Conservation (phyloP, 2,113 vertebrate genomes). For the Carassius auratus region DNA sequence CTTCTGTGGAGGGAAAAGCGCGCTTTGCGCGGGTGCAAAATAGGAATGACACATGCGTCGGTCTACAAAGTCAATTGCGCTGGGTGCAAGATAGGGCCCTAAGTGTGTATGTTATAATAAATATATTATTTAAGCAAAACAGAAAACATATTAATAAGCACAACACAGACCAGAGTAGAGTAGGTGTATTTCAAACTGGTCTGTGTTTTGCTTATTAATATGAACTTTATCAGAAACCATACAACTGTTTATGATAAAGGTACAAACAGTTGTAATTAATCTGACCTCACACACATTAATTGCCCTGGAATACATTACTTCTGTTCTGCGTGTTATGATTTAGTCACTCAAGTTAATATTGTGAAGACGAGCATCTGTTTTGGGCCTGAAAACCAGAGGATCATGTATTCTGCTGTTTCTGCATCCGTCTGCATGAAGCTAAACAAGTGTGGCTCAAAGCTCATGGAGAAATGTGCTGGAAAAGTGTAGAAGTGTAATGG, state of each 20-base stretch:
- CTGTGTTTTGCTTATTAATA: too few species aligned
- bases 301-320: neutral
- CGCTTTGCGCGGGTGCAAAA: too few species aligned
- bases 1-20: too few species aligned
- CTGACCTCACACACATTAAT: neutral
- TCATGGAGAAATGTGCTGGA: neutral
- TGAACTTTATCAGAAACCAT: too few species aligned
- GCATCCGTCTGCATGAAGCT: neutral
- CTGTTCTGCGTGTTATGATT: neutral
- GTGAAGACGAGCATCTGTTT: neutral
- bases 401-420: neutral
- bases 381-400: neutral
- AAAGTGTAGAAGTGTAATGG: neutral
- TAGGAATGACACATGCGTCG: too few species aligned
- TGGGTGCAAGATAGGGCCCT: too few species aligned
- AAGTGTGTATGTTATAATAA: too few species aligned
- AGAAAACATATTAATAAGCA: too few species aligned
- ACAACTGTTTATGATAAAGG: neutral
- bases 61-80: too few species aligned
- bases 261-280: neutral
- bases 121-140: too few species aligned
- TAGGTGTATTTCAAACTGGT: too few species aligned
- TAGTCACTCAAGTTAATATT: neutral
- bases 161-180: too few species aligned
- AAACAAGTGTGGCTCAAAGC: neutral